A percentile compares a stretch with the other conserved stretches of the same genome.
Evolutionary conservation across 1,140 invertebrate genomes (phyloP).

Genomic region (Zaprionus ornatus): DNA sequence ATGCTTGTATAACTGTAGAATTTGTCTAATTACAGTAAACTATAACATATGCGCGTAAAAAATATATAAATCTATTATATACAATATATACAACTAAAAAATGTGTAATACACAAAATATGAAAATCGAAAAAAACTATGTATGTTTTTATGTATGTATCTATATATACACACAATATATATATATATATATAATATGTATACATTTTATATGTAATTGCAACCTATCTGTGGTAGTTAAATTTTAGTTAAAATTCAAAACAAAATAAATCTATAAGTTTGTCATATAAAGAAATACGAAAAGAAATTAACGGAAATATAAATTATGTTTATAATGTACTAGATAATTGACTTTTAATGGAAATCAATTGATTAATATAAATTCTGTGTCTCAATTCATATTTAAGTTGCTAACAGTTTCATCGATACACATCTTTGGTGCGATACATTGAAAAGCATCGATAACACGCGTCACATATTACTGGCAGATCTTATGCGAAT

Average conservation of each 20-base stretch:
- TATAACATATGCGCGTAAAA: slow-evolving; percentile 15
- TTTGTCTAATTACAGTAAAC: slow-evolving; percentile 30
- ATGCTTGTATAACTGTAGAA: slow-evolving; percentile 15
- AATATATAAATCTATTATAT: slow-evolving; percentile 37
- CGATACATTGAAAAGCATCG: not conserved
- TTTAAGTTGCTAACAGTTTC: not conserved
- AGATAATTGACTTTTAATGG: not conserved
- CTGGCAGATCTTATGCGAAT: not conserved
- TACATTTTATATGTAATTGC: slow-evolving; percentile 74
- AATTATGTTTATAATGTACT: slow-evolving; percentile 47
- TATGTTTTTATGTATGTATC: slow-evolving; percentile 43
- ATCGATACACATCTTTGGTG: not conserved
- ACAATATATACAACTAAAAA: slow-evolving; percentile 25
- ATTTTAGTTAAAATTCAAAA: slow-evolving; percentile 82
- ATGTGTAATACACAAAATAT: slow-evolving; percentile 29
- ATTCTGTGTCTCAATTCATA: not conserved
- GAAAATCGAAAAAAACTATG: slow-evolving; percentile 42
- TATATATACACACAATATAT: slow-evolving; percentile 48
- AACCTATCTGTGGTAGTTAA: slow-evolving; percentile 84
- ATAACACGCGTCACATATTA: not conserved
- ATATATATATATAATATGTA: slow-evolving; percentile 39
- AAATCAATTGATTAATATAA: not conserved
- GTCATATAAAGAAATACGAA: slow-evolving; percentile 74
- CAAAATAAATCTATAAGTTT: slow-evolving; percentile 75
- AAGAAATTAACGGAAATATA: slow-evolving; percentile 76